Percentiles rank a stretch among this genome's conserved stretches.
These are phyloP conservation scores for Orestias chungarensis DNA, from an alignment of 2,797 vertebrate genomes.

Conservation along the genomic window DNA sequence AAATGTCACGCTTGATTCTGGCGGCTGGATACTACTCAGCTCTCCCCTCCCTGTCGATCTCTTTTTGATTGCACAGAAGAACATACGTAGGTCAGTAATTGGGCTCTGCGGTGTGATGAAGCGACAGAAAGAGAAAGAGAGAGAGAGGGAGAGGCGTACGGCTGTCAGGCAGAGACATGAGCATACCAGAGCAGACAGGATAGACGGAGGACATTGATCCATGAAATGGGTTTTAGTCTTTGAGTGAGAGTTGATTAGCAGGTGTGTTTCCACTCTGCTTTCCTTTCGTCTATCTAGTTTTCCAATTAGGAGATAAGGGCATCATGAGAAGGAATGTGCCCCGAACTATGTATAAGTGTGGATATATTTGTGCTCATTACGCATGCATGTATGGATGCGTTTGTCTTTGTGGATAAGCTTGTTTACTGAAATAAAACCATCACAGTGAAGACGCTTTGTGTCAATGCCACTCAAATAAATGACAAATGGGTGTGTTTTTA, in stretches of 20 bases:
- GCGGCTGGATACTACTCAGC: constrained; percentile 31
- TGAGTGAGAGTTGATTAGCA: constrained; percentile 80
- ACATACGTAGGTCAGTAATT: constrained; percentile 44
- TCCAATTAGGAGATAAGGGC: constrained; percentile 86
- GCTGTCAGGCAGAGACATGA: constrained; percentile 62
- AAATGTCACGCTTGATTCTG: constrained; percentile 49
- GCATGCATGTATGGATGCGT: background rate
- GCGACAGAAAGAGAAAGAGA: constrained; percentile 7
- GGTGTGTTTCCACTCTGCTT: constrained; percentile 76
- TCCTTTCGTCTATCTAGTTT: constrained; percentile 74
- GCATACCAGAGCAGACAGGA: constrained; percentile 56
- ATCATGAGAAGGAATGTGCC: constrained; percentile 46
- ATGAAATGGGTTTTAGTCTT: constrained; percentile 84
- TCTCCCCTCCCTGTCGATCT: background rate
- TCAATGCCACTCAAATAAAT: constrained; percentile 18
- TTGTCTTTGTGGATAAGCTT: constrained; percentile 12
- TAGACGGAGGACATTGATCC: constrained; percentile 79
- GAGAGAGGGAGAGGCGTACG: constrained; percentile 34
- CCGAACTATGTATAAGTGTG: constrained; percentile 19
- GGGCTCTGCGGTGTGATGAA: constrained; percentile 40
- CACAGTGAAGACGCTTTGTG: constrained; percentile 22
- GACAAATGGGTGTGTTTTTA: too few relatives aligned
- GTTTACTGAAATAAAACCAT: constrained; percentile 47
- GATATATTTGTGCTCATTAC: constrained; percentile 27
- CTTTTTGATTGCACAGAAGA: constrained; percentile 19